phyloP scores from a whole-genome alignment of 1,140 invertebrate genomes.

The Lasioglossum baleicum region DNA sequence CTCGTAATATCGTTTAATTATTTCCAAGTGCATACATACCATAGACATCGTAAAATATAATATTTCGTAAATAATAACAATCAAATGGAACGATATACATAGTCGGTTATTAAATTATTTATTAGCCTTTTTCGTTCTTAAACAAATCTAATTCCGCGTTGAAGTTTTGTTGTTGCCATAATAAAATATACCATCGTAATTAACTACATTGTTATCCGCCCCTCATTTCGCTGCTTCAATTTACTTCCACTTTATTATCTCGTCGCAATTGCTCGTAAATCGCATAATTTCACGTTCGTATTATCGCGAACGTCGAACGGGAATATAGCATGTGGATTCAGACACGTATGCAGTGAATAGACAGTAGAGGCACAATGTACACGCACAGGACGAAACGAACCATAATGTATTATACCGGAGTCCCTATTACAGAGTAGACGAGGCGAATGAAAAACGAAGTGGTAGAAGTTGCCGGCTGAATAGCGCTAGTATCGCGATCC shows the following conservation, averaged over 20 bases:
- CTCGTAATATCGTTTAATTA: too few relatives aligned
- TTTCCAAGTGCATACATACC: too few relatives aligned
- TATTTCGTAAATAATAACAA: too few relatives aligned
- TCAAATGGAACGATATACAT: too few relatives aligned
- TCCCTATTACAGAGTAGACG: constrained; percentile 17
- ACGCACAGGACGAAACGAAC: background rate
- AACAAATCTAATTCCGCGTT: too few relatives aligned
- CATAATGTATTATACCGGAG: constrained; percentile 28
- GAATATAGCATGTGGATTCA: background rate
- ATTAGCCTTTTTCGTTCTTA: too few relatives aligned
- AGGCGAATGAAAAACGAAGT: constrained; percentile 13
- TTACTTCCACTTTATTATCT: constrained; percentile 24
- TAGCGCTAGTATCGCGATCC: background rate
- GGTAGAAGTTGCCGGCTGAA: constrained; percentile 25
- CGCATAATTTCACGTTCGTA: constrained; percentile 24
- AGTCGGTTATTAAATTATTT: too few relatives aligned
- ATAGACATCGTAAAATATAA: too few relatives aligned
- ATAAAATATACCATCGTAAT: background rate
- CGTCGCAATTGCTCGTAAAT: constrained; percentile 16
- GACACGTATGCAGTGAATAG: constrained; percentile 4
- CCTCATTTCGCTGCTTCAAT: background rate
- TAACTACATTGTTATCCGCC: background rate
- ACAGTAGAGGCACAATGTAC: background rate
- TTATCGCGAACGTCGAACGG: background rate
- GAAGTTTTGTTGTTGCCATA: too few relatives aligned